Conservation (phyloP, 2,888 invertebrate genomes). For the Diachrysia chrysitis region DNA sequence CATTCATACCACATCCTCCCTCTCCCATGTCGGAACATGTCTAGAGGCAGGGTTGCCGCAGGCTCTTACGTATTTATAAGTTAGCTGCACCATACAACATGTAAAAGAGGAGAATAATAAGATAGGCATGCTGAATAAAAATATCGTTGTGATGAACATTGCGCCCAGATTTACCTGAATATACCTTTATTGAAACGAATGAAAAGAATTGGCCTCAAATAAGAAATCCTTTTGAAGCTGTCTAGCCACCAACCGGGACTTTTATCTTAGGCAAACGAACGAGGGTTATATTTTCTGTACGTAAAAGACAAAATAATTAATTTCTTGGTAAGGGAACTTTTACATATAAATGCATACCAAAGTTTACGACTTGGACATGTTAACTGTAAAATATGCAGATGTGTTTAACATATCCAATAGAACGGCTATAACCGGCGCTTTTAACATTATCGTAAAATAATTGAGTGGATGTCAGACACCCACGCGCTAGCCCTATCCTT, state of each 20-base stretch:
- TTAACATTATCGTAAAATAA: constrained; percentile 36
- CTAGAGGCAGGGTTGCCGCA: constrained; percentile 63
- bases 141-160: constrained; percentile 3
- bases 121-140: constrained; percentile 6
- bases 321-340: constrained; percentile 7
- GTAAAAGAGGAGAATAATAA: constrained; percentile 23
- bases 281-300: background rate
- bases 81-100: constrained; percentile 20
- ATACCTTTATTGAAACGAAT: background rate
- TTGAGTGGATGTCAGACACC: constrained; percentile 34
- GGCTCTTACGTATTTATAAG: constrained; percentile 48
- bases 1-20: constrained; percentile 78
- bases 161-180: background rate
- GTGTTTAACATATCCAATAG: constrained; percentile 17
- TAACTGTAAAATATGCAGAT: constrained; percentile 27
- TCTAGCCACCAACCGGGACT: background rate
- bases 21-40: constrained; percentile 72
- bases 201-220: background rate
- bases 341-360: constrained; percentile 25
- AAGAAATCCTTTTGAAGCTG: background rate
- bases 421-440: constrained; percentile 18
- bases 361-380: constrained; percentile 21
- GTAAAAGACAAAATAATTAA: constrained; percentile 15
- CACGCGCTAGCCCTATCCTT: constrained; percentile 58
- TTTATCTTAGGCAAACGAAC: background rate